phyloP scores from a whole-genome alignment of 2,888 invertebrate species.

The Acrocyrtus sp. region DNA sequence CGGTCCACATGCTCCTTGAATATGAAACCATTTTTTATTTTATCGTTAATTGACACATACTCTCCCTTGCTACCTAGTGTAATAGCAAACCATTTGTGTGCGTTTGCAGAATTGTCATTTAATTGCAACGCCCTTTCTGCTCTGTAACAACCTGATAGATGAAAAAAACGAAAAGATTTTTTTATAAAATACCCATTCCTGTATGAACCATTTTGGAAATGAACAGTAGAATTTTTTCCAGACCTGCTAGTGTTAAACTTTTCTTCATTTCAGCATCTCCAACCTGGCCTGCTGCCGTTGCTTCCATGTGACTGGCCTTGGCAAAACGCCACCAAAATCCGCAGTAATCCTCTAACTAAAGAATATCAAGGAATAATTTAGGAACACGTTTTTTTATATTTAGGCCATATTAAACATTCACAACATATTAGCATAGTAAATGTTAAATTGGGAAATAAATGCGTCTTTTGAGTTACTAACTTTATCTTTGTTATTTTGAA shows the following conservation, averaged over 20 bases:
- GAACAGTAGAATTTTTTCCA: not conserved
- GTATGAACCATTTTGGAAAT: not conserved
- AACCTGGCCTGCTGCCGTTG: slow-evolving; percentile 63
- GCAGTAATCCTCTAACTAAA: slow-evolving; percentile 63
- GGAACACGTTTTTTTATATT: not conserved
- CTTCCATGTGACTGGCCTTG: slow-evolving; percentile 66
- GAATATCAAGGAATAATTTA: slow-evolving; percentile 53
- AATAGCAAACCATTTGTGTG: slow-evolving; percentile 80
- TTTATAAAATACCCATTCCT: not conserved
- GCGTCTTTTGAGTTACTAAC: slow-evolving; percentile 63
- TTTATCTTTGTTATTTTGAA: slow-evolving; percentile 65
- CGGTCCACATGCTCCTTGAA: slow-evolving; percentile 77
- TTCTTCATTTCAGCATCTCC: slow-evolving; percentile 66
- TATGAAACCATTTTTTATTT: slow-evolving; percentile 73
- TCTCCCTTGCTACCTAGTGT: slow-evolving; percentile 74
- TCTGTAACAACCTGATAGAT: not conserved
- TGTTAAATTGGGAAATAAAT: too few relatives aligned
- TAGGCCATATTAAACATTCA: not conserved
- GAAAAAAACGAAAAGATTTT: too few relatives aligned
- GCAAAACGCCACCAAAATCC: slow-evolving; percentile 68
- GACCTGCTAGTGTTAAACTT: slow-evolving; percentile 65
- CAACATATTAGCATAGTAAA: too few relatives aligned
- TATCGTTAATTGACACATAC: slow-evolving; percentile 73
- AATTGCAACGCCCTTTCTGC: slow-evolving; percentile 71
- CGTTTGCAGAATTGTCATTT: slow-evolving; percentile 70